phyloP scores from a whole-genome alignment of 2,797 vertebrate species.

The Enteromius paludinosus region DNA sequence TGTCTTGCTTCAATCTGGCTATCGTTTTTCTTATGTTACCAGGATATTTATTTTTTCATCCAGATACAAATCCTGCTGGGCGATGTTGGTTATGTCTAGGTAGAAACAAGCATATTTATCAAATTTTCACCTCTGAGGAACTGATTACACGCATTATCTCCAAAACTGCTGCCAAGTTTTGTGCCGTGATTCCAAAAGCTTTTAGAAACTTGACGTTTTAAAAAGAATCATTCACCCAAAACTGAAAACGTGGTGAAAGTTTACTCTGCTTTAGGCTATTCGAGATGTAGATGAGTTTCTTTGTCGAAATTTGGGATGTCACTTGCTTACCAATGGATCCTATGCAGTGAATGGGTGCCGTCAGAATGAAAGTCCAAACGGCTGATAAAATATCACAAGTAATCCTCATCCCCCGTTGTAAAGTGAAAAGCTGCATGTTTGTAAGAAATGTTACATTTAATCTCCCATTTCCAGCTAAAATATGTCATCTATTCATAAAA shows the following conservation, averaged over 20 bases:
- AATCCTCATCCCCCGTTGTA: background rate
- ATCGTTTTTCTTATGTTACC: conserved; percentile 34
- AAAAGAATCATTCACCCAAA: background rate
- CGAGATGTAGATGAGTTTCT: background rate
- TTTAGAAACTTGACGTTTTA: background rate
- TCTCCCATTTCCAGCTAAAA: background rate
- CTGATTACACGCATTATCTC: conserved; percentile 11
- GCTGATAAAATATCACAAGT: background rate
- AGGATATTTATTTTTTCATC: conserved; percentile 30
- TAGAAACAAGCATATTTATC: conserved; percentile 36
- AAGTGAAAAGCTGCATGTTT: background rate
- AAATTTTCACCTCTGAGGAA: conserved; percentile 39
- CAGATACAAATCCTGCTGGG: conserved; percentile 20
- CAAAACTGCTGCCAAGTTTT: background rate
- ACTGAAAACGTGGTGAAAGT: background rate
- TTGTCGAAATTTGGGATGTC: background rate
- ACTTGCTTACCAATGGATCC: background rate
- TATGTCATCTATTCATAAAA: background rate
- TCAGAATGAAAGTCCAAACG: background rate
- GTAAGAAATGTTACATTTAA: background rate
- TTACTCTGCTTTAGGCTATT: background rate
- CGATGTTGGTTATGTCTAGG: conserved; percentile 35
- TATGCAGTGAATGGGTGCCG: background rate
- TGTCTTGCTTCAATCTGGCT: conserved; percentile 52
- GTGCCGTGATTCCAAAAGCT: background rate